Conservation (phyloP, 1,140 invertebrate genomes). For the Lerema accius region DNA sequence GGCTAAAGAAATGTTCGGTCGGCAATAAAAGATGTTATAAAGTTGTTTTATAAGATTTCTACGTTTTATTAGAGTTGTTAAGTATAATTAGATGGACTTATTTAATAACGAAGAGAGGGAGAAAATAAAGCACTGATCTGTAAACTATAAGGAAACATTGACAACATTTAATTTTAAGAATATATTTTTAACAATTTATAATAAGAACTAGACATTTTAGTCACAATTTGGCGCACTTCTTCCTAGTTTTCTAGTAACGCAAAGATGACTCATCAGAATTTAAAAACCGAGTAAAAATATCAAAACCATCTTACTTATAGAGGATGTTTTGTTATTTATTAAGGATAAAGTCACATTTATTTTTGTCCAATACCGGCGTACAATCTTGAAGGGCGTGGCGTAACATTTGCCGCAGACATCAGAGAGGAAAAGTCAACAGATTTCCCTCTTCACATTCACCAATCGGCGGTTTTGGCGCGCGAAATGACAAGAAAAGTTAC, state of each 20-base stretch:
- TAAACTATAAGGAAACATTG: no score
- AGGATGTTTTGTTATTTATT: no score
- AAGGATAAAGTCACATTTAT: neutral
- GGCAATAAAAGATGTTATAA: constrained; percentile 27
- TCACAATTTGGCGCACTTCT: no score
- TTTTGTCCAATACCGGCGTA: constrained; percentile 56
- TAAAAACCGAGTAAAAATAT: no score
- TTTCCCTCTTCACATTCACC: constrained; percentile 56
- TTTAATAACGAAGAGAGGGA: neutral
- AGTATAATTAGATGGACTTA: constrained; percentile 14
- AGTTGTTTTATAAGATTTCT: constrained; percentile 9
- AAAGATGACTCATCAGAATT: no score
- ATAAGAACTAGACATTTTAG: no score
- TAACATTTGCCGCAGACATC: constrained; percentile 54
- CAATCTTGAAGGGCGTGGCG: constrained; percentile 61
- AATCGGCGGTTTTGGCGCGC: constrained; percentile 45
- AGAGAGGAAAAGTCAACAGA: constrained; percentile 77
- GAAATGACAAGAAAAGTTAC: constrained; percentile 27
- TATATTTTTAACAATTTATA: no score
- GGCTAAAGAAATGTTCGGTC: constrained; percentile 24
- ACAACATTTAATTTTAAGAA: no score
- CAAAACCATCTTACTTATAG: no score
- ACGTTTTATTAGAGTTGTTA: constrained; percentile 11
- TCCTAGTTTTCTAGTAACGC: no score
- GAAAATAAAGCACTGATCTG: no score